These are phyloP conservation scores for Emys orbicularis DNA, from an alignment of 2,797 vertebrate species.

Conservation along the genomic window DNA sequence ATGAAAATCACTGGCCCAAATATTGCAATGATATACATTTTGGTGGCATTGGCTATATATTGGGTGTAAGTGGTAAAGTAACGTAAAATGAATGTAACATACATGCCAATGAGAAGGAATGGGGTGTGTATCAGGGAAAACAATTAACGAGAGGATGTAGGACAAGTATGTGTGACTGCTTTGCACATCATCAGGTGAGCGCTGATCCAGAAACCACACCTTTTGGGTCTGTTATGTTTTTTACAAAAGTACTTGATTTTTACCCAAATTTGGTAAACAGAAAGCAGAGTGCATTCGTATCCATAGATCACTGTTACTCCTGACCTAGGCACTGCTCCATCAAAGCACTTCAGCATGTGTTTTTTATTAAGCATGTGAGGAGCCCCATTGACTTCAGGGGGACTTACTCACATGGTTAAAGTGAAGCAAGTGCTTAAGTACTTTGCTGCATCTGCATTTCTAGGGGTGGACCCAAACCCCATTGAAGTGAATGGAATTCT, in stretches of 20 bases:
- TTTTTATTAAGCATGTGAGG: background rate
- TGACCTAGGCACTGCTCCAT: background rate
- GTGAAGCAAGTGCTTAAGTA: background rate
- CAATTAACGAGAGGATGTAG: background rate
- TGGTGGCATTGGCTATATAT: accelerated
- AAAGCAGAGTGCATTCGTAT: accelerated
- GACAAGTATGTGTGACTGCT: slow-evolving; percentile 3
- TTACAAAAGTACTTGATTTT: slow-evolving; percentile 43
- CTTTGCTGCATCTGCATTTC: accelerated
- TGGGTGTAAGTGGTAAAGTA: background rate
- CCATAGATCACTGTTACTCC: background rate
- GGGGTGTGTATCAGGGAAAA: background rate
- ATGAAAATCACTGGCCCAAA: accelerated
- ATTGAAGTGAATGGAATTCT: background rate
- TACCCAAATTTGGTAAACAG: slow-evolving; percentile 24
- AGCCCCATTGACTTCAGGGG: background rate
- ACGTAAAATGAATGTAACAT: background rate
- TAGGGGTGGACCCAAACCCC: background rate
- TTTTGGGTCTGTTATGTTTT: slow-evolving; percentile 42
- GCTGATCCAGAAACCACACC: slow-evolving; percentile 13
- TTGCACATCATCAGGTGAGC: background rate
- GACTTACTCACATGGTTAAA: accelerated
- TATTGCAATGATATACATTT: accelerated
- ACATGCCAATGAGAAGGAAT: background rate
- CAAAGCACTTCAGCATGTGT: background rate